A percentile compares a stretch with the other conserved stretches of the same genome.
Evolutionary conservation across 2,888 invertebrate species (phyloP).

Genomic region (Cynaeus angustus): DNA sequence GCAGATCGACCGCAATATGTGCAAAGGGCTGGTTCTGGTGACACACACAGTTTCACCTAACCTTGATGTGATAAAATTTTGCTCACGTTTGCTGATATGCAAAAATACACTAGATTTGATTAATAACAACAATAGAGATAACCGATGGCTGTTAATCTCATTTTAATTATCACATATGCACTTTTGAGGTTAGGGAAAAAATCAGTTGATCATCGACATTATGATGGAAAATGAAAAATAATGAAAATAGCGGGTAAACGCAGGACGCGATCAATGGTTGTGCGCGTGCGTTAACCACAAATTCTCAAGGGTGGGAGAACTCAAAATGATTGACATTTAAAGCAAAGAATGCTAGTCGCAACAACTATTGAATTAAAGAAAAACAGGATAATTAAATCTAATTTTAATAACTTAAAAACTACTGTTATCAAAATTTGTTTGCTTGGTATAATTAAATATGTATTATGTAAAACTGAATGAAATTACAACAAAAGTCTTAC

Average conservation of each 20-base stretch:
- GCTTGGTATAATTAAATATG: too few species aligned
- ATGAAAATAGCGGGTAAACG: slow-evolving; percentile 18
- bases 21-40: slow-evolving; percentile 1
- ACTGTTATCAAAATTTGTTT: too few species aligned
- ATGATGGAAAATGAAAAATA: slow-evolving; percentile 34
- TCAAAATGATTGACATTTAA: neutral
- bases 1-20: slow-evolving; percentile 7
- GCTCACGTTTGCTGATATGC: slow-evolving; percentile 15
- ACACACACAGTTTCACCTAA: slow-evolving; percentile 19
- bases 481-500: too few species aligned
- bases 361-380: too few species aligned
- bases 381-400: too few species aligned
- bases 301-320: neutral
- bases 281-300: slow-evolving; percentile 19
- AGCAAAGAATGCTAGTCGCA: too few species aligned
- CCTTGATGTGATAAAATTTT: slow-evolving; percentile 16
- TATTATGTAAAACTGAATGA: too few species aligned
- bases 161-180: slow-evolving; percentile 44
- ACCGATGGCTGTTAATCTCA: slow-evolving; percentile 7
- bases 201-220: slow-evolving; percentile 31
- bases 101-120: neutral
- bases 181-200: slow-evolving; percentile 50
- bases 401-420: too few species aligned
- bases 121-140: slow-evolving; percentile 9
- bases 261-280: slow-evolving; percentile 34